These are phyloP conservation scores for Eidolon helvum DNA, from an alignment of 2,113 vertebrate genomes.

Conservation along the genomic window DNA sequence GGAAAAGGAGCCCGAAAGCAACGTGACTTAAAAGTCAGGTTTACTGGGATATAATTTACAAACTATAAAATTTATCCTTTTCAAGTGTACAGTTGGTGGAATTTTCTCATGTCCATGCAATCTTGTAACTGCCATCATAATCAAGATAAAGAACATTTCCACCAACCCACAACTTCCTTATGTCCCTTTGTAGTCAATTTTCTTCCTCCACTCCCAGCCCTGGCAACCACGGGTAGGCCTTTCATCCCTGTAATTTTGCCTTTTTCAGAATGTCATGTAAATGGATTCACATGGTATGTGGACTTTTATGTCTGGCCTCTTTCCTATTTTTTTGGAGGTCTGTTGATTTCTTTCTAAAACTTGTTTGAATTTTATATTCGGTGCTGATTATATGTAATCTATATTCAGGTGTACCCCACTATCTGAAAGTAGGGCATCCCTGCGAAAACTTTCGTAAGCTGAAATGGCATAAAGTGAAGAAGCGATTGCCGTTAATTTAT, in stretches of 20 bases:
- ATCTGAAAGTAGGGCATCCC: background rate
- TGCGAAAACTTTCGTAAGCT: background rate
- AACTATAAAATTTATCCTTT: background rate
- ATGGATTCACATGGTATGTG: background rate
- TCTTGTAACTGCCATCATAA: background rate
- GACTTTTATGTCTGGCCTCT: background rate
- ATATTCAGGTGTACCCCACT: background rate
- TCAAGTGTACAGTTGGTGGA: background rate
- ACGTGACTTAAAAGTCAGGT: no score
- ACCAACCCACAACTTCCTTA: background rate
- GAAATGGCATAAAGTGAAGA: background rate
- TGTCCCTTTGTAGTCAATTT: background rate
- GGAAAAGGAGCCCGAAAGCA: background rate
- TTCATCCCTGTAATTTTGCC: background rate
- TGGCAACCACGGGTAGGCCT: background rate
- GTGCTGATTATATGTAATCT: background rate
- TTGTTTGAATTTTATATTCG: conserved; percentile 34
- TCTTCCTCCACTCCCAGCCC: background rate
- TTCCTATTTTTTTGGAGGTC: background rate
- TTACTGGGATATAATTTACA: background rate
- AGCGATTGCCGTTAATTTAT: background rate
- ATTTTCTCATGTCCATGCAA: background rate
- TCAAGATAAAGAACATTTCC: background rate
- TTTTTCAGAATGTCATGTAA: background rate
- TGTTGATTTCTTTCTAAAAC: background rate